Evolutionary conservation across 2,888 invertebrate species (phyloP).

Genomic region (Tryphoninae sp.): DNA sequence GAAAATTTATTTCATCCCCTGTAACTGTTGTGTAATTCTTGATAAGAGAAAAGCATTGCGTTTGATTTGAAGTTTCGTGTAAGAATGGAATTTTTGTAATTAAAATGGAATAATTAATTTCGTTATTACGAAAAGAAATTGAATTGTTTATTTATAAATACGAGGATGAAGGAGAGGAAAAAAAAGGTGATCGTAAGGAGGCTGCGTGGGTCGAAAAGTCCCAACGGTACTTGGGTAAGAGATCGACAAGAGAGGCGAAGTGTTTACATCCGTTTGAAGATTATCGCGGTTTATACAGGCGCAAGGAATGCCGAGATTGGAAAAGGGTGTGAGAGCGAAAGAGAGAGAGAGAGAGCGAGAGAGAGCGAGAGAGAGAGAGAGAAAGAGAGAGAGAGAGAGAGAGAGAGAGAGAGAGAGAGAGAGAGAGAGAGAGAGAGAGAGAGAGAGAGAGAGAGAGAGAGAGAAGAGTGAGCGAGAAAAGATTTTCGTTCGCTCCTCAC

Average conservation of each 20-base stretch:
- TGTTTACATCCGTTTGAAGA: conserved; percentile 62
- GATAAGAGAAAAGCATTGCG: no score
- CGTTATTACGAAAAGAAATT: no score
- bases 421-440: conserved; percentile 2
- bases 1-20: background rate
- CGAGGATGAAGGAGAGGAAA: no score
- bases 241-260: conserved; percentile 39
- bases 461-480: conserved; percentile 49
- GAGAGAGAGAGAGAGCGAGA: background rate
- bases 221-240: conserved; percentile 53
- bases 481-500: conserved; percentile 52
- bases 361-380: conserved; percentile 11
- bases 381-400: conserved; percentile 8
- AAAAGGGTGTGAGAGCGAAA: conserved; percentile 16
- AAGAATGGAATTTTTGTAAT: no score
- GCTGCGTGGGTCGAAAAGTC: conserved; percentile 56
- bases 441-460: conserved; percentile 11
- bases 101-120: no score
- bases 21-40: no score
- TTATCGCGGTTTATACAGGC: conserved; percentile 61
- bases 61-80: no score
- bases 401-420: background rate
- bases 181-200: background rate
- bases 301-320: conserved; percentile 22
- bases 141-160: no score